These are phyloP conservation scores for Leucosticte australis DNA, from an alignment of 2,113 vertebrate species.

Conservation along the genomic window DNA sequence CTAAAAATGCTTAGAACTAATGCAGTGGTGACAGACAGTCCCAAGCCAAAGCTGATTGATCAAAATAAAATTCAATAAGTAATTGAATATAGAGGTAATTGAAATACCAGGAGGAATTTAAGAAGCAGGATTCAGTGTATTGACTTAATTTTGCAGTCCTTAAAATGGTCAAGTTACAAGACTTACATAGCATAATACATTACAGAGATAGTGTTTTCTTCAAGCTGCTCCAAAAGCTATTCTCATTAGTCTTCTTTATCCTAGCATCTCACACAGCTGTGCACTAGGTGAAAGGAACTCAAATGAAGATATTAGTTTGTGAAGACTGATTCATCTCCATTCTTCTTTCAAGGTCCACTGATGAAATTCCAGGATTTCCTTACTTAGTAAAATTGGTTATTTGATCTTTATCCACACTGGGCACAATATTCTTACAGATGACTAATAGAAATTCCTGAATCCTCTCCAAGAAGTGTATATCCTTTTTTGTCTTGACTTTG, in stretches of 20 bases:
- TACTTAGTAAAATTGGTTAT: neutral
- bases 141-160: constrained; percentile 1
- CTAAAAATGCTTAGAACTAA: neutral
- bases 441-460: neutral
- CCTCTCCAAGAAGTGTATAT: neutral
- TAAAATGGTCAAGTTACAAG: neutral
- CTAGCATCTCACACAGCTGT: neutral
- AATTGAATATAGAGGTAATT: neutral
- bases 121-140: neutral
- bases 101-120: neutral
- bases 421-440: neutral
- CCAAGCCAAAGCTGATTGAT: neutral
- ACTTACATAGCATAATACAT: neutral
- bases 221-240: neutral
- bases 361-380: neutral
- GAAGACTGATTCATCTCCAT: neutral
- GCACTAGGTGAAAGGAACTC: neutral
- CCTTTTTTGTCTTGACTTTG: neutral
- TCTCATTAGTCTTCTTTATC: neutral
- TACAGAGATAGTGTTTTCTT: neutral
- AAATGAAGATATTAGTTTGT: neutral
- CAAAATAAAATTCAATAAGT: neutral
- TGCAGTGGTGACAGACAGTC: neutral
- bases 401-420: neutral
- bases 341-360: neutral